Base-by-base conservation (phyloP, 2,888 invertebrate species). In the Zygothrica quintamaculata region DNA sequence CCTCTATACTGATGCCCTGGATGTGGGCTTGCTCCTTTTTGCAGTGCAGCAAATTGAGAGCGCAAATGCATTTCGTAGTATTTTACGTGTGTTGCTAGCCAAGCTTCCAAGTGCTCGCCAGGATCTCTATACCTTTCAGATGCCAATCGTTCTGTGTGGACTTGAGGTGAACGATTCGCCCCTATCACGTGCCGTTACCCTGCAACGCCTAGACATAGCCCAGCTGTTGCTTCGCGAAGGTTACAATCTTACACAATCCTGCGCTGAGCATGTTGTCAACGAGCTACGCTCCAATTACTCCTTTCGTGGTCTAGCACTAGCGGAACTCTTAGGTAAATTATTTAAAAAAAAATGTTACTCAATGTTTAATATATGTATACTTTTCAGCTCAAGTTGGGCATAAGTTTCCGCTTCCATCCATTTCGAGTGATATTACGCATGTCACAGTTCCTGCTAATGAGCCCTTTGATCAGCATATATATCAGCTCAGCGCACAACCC, bases 141-240 rank as follows among this genome's bases (percentile, higher is more conserved):
- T 90, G 90, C 68, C 57, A 12, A 65, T 52, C 0, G 51, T 70
- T 1, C 31, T 82, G 13, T 87, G 87, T 1, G 74, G 77, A 3
- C 52, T 84, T 12, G 39, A 79, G 2, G 85, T 75, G 42, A 95
- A 95, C 1, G 93, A 94, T 65, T 94, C 95, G 0, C 95, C 95
- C 0, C 88, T 96, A 43, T 92, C 95, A 74, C 88, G 94, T 15
- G 94, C 95, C 4, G 92, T 91, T 9, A 87, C 88, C 53, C 39
- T 89, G 40, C 84, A 88, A 31, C 89, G 88, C 46, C 66, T 89
- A 26, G 78, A 89, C 37, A 77, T 90, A 39, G 90, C 90, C 0
- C 90, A 89, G 52, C 82, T 89, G 50, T 66, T 91, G 12, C 73
- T 91, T 4, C 89, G 88, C 6, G 91, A 91, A 53, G 91, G 91